Conservation (phyloP, 2,888 invertebrate genomes). For the Dysmachus trigonus region DNA sequence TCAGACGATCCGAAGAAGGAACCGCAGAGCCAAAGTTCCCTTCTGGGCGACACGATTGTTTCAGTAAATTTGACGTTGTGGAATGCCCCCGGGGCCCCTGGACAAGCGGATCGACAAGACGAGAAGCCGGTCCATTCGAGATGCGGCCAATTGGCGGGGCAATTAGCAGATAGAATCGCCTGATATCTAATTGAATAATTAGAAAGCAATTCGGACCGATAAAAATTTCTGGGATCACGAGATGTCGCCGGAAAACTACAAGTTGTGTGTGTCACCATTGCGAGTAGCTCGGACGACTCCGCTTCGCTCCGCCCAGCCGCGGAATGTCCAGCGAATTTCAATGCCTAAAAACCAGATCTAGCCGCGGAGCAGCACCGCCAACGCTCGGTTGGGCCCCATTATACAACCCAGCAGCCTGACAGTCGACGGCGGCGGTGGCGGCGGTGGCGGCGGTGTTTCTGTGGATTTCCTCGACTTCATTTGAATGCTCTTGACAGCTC, state of each 20-base stretch:
- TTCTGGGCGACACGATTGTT: not conserved
- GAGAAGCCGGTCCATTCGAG: not conserved
- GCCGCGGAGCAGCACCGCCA: not conserved
- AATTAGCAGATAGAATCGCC: not conserved
- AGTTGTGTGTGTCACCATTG: not conserved
- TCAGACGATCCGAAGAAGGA: not conserved
- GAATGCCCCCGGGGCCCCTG: no score
- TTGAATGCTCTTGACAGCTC: constrained; percentile 26
- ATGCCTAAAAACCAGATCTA: constrained; percentile 2
- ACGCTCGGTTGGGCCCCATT: not conserved
- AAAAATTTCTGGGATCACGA: not conserved
- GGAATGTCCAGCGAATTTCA: not conserved
- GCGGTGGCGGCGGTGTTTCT: not conserved
- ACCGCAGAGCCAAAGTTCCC: not conserved
- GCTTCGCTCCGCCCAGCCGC: not conserved
- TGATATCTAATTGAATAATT: constrained; percentile 11
- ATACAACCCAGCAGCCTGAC: not conserved
- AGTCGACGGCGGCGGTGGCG: not conserved
- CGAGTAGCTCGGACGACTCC: not conserved
- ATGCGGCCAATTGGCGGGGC: not conserved
- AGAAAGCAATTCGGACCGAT: constrained; percentile 10
- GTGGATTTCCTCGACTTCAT: not conserved
- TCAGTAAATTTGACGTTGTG: not conserved
- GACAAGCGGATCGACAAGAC: not conserved
- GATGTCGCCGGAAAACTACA: not conserved